Conservation (phyloP, 2,113 vertebrate species). For the Hyperopisus bebe region DNA sequence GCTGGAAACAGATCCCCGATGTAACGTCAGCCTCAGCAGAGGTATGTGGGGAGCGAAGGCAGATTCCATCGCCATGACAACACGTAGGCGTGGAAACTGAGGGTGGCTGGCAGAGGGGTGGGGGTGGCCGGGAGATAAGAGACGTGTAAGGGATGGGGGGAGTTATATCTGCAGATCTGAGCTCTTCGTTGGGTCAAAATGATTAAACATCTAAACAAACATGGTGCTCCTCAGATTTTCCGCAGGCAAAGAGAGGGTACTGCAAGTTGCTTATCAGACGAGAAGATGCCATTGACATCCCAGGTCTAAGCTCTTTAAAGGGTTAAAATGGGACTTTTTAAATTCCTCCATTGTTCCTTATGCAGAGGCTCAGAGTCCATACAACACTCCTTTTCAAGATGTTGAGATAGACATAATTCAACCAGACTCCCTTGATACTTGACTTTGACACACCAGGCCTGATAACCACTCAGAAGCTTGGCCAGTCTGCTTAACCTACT, state of each 20-base stretch:
- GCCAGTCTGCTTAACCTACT: background rate
- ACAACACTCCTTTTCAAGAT: background rate
- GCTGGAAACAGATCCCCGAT: background rate
- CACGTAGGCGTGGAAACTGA: conserved; percentile 6
- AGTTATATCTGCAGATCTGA: background rate
- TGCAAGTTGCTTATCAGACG: background rate
- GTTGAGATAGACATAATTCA: background rate
- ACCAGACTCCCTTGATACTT: background rate
- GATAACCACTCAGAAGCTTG: background rate
- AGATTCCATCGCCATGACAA: background rate
- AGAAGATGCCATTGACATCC: background rate
- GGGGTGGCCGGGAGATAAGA: background rate
- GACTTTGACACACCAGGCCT: background rate
- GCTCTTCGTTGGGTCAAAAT: background rate
- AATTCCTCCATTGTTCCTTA: background rate
- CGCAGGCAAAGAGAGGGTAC: background rate
- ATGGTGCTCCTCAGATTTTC: background rate
- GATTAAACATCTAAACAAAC: background rate
- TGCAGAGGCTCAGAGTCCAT: background rate
- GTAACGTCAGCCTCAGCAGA: background rate
- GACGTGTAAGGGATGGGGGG: background rate
- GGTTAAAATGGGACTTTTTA: background rate
- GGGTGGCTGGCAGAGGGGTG: background rate
- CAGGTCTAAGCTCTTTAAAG: background rate
- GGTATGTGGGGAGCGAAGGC: background rate